Evolutionary conservation across 2,113 vertebrate genomes (phyloP).

Genomic region (Esox niger): DNA sequence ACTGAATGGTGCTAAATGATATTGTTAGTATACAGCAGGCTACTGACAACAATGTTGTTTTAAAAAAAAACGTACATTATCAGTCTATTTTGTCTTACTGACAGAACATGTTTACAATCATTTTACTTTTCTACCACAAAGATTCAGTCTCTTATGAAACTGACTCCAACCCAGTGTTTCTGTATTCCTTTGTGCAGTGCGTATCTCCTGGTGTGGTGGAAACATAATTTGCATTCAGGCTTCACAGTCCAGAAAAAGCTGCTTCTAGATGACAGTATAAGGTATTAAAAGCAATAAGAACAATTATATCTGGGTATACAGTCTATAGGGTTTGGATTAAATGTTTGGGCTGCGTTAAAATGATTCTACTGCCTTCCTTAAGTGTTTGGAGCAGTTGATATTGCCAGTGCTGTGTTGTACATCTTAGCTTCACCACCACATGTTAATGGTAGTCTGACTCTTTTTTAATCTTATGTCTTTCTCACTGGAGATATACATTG

Average conservation of each 20-base stretch:
- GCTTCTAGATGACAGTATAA: constrained; percentile 77
- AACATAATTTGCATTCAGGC: constrained; percentile 79
- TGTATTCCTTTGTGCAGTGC: constrained; percentile 63
- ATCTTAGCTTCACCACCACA: constrained; percentile 78
- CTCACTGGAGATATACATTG: too few relatives aligned
- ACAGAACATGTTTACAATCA: too few relatives aligned
- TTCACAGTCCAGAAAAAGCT: constrained; percentile 76
- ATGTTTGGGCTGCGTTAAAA: background rate
- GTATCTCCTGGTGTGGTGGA: constrained; percentile 84
- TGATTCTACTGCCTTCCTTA: constrained; percentile 11
- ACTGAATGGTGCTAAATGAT: too few relatives aligned
- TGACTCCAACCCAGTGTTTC: background rate
- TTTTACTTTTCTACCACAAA: too few relatives aligned
- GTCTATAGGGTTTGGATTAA: background rate
- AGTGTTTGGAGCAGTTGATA: constrained; percentile 82
- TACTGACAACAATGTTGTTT: too few relatives aligned
- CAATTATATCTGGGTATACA: constrained; percentile 7
- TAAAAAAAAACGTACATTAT: too few relatives aligned
- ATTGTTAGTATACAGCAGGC: too few relatives aligned
- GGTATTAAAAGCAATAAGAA: constrained; percentile 56
- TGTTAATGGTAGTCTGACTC: constrained; percentile 72
- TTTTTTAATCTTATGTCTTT: background rate
- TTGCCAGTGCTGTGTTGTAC: constrained; percentile 78
- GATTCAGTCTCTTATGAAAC: background rate
- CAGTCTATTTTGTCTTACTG: too few relatives aligned